Base-by-base conservation (phyloP, 2,113 vertebrate genomes). In the Anthoscopus minutus region DNA sequence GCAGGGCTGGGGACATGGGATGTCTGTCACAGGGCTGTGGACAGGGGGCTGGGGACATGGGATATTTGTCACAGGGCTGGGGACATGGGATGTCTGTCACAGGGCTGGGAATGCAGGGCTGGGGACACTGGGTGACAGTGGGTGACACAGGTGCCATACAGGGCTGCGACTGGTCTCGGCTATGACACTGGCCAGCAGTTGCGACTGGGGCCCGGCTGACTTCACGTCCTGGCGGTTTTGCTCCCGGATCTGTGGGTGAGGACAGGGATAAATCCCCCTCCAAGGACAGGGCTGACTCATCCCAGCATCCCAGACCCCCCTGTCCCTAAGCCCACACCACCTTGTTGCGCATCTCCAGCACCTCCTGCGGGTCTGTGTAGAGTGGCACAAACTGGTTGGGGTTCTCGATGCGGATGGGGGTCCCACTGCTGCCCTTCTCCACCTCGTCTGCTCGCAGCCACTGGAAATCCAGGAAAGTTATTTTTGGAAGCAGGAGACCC, bases 361-460 rank as follows among this genome's bases (percentile, higher is more conserved):
- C 99, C 97, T 99, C 99, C 93, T 98, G 98, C 3, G 99, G 99
- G 97, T 99, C 99, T 0, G 99, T 99, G 95, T 99, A 99, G 91
- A 99, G 99, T 83, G 99, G 99, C 95, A 99, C 99, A 51, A 99
- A 99, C 98, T 99, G 99, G 98, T 99, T 99, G 84, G 99, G 98
- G 96, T 98, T 99, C 96, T 99, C 99, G 0, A 99, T 99, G 94
- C 99, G 99, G 89, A 99, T 99, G 15, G 98, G 96, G 21, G 98
- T 98, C 87, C 99, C 99, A 1, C 99, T 99, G 92, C 98, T 98
- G 87, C 98, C 98, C 56, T 98, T 99, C 23, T 98, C 98, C 82
- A 98, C 76, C 67, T 99, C 99, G 0, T 99, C 99, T 0, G 99
- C 93, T 91, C 99, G 99, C 97, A 99, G 94, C 99, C 99, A 99